Conservation (phyloP, 2,888 invertebrate genomes). For the Balanococcus diminutus region DNA sequence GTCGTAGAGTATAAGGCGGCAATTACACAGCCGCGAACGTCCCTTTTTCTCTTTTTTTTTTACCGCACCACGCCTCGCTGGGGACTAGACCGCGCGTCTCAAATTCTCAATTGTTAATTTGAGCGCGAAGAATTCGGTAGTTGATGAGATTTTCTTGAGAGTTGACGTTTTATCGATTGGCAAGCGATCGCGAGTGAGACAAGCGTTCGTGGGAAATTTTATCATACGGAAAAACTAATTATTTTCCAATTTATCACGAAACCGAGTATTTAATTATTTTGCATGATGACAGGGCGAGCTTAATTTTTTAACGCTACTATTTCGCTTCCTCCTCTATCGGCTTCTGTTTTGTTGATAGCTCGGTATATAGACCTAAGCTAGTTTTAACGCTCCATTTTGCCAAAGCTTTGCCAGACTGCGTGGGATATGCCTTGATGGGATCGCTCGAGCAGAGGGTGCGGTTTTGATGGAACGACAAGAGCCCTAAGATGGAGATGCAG, state of each 20-base stretch:
- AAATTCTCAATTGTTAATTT: not conserved
- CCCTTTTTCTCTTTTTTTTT: not conserved
- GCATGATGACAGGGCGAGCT: conserved; percentile 24
- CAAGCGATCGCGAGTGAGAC: too few species aligned
- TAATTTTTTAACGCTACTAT: conserved; percentile 22
- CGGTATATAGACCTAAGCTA: not conserved
- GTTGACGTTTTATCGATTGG: conserved; percentile 26
- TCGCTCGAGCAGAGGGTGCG: not conserved
- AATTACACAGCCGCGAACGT: not conserved
- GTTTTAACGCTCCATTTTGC: conserved; percentile 7
- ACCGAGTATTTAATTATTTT: conserved; percentile 39
- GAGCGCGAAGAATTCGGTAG: conserved; percentile 9
- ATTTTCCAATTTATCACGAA: conserved; percentile 41
- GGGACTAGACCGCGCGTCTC: not conserved
- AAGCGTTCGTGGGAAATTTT: not conserved
- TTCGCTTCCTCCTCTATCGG: not conserved
- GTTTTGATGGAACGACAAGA: conserved; percentile 17
- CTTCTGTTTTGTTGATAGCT: not conserved
- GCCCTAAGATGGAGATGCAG: not conserved
- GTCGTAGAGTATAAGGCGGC: not conserved
- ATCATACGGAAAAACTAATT: conserved; percentile 43
- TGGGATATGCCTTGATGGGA: not conserved
- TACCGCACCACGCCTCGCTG: not conserved
- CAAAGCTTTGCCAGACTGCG: not conserved
- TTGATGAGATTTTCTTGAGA: conserved; percentile 26